Evolutionary conservation across 2,797 vertebrate genomes (phyloP).

Genomic region (Arrhamphus sclerolepis): DNA sequence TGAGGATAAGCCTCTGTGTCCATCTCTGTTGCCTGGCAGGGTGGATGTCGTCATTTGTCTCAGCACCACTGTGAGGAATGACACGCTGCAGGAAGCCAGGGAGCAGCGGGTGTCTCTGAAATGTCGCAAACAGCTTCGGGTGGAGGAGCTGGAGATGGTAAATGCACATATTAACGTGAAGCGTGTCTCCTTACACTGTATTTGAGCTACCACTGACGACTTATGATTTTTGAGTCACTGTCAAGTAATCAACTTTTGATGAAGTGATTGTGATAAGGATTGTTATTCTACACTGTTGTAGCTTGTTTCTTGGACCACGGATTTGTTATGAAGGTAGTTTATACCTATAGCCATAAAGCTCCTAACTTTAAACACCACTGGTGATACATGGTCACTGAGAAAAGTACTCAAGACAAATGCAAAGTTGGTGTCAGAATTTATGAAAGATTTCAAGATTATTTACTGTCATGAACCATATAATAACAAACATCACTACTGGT

Average conservation of each 20-base stretch:
- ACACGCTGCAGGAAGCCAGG: conserved; percentile 92
- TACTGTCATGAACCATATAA: too few species aligned
- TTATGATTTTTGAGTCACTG: too few species aligned
- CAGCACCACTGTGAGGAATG: conserved; percentile 94
- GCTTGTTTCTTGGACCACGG: too few species aligned
- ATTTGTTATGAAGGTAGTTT: too few species aligned
- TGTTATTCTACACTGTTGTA: too few species aligned
- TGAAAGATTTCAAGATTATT: too few species aligned
- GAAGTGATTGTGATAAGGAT: not conserved
- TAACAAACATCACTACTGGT: too few species aligned
- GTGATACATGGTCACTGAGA: too few species aligned
- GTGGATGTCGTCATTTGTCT: conserved; percentile 97
- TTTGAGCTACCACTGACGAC: not conserved
- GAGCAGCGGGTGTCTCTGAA: conserved; percentile 94
- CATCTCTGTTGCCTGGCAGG: conserved; percentile 68
- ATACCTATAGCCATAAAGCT: too few species aligned
- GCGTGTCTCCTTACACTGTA: conserved; percentile 1
- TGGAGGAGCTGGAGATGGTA: conserved; percentile 98
- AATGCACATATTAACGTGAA: not conserved
- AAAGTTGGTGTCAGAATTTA: too few species aligned
- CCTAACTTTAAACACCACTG: too few species aligned
- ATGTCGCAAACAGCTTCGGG: conserved; percentile 93
- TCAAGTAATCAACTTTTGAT: not conserved
- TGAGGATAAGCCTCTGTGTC: not conserved
- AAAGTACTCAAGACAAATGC: too few species aligned